These are phyloP conservation scores for Tipula lateralis DNA, from an alignment of 2,888 invertebrate genomes.

Conservation along the genomic window DNA sequence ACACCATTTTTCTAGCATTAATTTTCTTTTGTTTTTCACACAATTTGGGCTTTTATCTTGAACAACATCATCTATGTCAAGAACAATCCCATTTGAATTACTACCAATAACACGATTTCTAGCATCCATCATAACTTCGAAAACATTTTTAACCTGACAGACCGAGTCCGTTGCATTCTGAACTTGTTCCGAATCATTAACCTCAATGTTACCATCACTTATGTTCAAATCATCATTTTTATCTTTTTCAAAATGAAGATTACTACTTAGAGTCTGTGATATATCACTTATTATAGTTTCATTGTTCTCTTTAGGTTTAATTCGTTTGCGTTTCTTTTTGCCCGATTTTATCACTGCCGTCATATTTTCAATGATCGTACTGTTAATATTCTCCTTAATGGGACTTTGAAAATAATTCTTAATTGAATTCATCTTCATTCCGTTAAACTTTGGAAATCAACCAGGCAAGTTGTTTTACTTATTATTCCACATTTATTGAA, in stretches of 20 bases:
- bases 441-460: background rate
- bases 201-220: constrained; percentile 30
- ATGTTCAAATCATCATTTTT: constrained; percentile 25
- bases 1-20: constrained; percentile 58
- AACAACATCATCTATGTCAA: background rate
- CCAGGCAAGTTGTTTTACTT: background rate
- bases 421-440: background rate
- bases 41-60: constrained; percentile 38
- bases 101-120: constrained; percentile 59
- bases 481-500: background rate
- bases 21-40: constrained; percentile 51
- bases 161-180: background rate
- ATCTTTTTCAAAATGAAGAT: constrained; percentile 34
- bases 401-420: constrained; percentile 27
- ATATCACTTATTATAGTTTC: constrained; percentile 33
- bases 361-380: constrained; percentile 41
- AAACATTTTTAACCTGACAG: constrained; percentile 54
- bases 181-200: background rate
- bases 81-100: constrained; percentile 59
- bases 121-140: constrained; percentile 63
- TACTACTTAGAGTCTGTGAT: constrained; percentile 33
- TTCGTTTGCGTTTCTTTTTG: constrained; percentile 46
- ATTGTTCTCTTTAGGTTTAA: constrained; percentile 37
- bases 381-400: background rate
- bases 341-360: constrained; percentile 47